Conservation (phyloP, 2,113 vertebrate species). For the Colinus virginianus region DNA sequence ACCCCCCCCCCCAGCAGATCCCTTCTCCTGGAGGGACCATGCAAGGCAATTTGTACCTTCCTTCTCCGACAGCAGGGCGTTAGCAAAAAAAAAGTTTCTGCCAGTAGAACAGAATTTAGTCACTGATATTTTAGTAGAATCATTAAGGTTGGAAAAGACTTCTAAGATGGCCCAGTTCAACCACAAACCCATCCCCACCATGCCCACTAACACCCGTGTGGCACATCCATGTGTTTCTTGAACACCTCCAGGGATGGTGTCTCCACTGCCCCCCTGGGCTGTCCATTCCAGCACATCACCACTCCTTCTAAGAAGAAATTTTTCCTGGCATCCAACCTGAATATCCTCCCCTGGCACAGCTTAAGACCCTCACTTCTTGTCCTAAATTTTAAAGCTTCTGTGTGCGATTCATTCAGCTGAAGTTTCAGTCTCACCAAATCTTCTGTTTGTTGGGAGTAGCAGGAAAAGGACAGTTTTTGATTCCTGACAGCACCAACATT, state of each 20-base stretch:
- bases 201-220: no score
- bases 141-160: no score
- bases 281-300: no score
- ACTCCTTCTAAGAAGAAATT: no score
- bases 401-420: neutral
- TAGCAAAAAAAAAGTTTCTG: neutral
- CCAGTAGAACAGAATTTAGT: neutral
- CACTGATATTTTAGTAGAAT: accelerated
- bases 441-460: neutral
- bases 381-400: neutral
- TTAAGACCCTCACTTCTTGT: no score
- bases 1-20: neutral
- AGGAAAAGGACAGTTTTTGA: neutral
- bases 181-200: no score
- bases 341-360: no score
- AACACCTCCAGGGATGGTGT: no score
- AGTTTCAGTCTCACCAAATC: neutral
- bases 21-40: neutral
- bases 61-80: neutral
- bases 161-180: no score
- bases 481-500: neutral
- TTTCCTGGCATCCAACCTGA: no score
- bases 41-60: accelerated
- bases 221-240: no score
- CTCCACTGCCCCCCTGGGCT: no score